Percentiles rank a stretch among this genome's conserved stretches.
phyloP scores from a whole-genome alignment of 2,888 invertebrate species.

The Hesperia comma region DNA sequence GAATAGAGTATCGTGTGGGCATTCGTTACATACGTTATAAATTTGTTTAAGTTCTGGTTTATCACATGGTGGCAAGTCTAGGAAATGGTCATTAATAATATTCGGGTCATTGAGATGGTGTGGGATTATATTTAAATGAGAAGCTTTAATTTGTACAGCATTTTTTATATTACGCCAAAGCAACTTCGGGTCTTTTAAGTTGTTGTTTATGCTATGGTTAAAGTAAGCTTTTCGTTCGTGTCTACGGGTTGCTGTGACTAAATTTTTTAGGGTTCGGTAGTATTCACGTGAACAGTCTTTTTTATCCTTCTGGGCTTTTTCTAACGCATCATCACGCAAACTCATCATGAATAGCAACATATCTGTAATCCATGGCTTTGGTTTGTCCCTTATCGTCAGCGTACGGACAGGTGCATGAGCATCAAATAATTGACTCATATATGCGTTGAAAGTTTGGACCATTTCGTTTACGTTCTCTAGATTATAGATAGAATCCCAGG shows the following conservation, averaged over 20 bases:
- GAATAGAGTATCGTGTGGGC: not conserved
- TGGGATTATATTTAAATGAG: not conserved
- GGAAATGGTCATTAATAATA: not conserved
- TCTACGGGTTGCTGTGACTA: conserved; percentile 25
- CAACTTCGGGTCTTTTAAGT: too few species aligned
- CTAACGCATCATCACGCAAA: conserved; percentile 36
- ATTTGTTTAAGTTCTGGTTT: too few species aligned
- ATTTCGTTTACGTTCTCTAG: conserved; percentile 25
- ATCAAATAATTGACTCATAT: conserved; percentile 36
- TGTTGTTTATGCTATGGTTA: conserved; percentile 7
- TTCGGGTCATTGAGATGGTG: not conserved
- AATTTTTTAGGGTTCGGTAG: conserved; percentile 37
- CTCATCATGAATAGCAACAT: conserved; percentile 41
- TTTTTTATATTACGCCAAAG: too few species aligned
- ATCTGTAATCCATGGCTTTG: conserved; percentile 41
- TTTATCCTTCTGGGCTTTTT: conserved; percentile 23
- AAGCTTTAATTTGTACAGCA: conserved; percentile 22
- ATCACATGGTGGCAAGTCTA: not conserved
- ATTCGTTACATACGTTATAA: not conserved
- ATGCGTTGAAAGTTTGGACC: conserved; percentile 34
- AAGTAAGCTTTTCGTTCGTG: conserved; percentile 35
- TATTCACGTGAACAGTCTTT: conserved; percentile 30
- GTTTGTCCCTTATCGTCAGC: conserved; percentile 21
- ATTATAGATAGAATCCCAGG: too few species aligned
- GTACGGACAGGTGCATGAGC: conserved; percentile 38